phyloP scores from a whole-genome alignment of 1,140 invertebrate genomes.

The Hyphantria cunea region DNA sequence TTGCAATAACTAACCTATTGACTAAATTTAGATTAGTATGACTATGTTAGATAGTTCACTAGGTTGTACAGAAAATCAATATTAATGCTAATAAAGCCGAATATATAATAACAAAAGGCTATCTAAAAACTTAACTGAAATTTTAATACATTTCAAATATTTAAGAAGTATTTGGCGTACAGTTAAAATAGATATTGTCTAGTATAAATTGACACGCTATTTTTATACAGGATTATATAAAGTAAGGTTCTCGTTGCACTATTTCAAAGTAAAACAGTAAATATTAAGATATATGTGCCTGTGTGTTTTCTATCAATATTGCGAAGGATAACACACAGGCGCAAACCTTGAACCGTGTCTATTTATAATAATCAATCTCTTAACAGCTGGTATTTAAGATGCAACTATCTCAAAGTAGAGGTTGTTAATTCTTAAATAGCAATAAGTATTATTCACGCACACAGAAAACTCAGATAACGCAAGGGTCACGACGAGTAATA shows the following conservation, averaged over 20 bases:
- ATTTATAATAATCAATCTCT: conserved; percentile 21
- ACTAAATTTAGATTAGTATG: conserved; percentile 12
- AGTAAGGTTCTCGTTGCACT: conserved; percentile 9
- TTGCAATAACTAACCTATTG: conserved; percentile 19
- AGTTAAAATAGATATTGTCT: conserved; percentile 19
- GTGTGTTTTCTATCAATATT: background rate
- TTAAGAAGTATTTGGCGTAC: too few relatives aligned
- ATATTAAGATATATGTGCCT: conserved; percentile 1
- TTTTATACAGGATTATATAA: conserved; percentile 27
- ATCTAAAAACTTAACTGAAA: too few relatives aligned
- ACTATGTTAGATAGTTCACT: conserved; percentile 16
- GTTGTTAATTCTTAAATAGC: background rate
- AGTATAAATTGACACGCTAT: conserved; percentile 28
- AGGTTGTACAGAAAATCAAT: conserved; percentile 17
- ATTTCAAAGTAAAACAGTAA: conserved; percentile 8
- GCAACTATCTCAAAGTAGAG: background rate
- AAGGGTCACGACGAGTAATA: too few relatives aligned
- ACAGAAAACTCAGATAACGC: too few relatives aligned
- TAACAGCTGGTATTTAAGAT: conserved; percentile 3
- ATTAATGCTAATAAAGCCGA: conserved; percentile 6
- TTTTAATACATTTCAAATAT: too few relatives aligned
- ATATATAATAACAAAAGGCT: too few relatives aligned
- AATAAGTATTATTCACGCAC: background rate
- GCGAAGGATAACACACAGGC: conserved; percentile 1
- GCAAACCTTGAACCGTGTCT: conserved; percentile 9